Evolutionary conservation across 2,888 invertebrate genomes (phyloP).

Genomic region (Mellilla xanthometata): DNA sequence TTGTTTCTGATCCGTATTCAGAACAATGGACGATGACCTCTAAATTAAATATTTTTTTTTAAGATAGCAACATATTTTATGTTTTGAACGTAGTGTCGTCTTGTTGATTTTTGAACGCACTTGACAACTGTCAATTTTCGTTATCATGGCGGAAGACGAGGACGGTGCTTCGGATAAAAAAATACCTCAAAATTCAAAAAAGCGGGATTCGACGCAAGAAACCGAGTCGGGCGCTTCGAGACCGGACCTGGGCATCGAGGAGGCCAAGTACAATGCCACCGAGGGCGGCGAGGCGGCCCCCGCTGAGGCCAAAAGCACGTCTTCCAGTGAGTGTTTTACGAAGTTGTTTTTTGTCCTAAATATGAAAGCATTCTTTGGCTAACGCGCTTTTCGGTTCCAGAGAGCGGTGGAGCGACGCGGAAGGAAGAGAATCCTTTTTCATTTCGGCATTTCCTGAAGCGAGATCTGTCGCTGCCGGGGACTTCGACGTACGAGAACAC

Average conservation of each 20-base stretch:
- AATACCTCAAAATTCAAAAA: conserved; percentile 71
- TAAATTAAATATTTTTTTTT: too few species aligned
- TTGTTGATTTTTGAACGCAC: conserved; percentile 44
- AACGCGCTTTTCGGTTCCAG: conserved; percentile 57
- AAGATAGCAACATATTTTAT: too few species aligned
- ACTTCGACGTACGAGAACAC: conserved; percentile 85
- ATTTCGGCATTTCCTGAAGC: conserved; percentile 91
- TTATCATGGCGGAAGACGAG: conserved; percentile 81
- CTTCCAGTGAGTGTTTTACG: conserved; percentile 72
- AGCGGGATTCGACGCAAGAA: conserved; percentile 58
- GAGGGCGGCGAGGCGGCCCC: conserved; percentile 64
- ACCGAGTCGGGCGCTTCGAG: conserved; percentile 65
- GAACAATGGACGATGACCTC: too few species aligned
- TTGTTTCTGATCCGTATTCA: too few species aligned
- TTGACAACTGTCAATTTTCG: conserved; percentile 65
- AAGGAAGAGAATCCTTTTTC: conserved; percentile 92
- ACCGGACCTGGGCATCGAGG: conserved; percentile 77
- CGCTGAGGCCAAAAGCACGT: conserved; percentile 64
- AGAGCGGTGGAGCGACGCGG: conserved; percentile 70
- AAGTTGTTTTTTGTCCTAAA: conserved; percentile 77
- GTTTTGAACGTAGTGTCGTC: too few species aligned
- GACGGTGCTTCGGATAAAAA: conserved; percentile 78
- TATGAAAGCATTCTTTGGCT: conserved; percentile 58
- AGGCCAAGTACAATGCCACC: conserved; percentile 69
- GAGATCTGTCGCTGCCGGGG: conserved; percentile 81